These are phyloP conservation scores for Epizoanthus fatuus DNA, from an alignment of 92 coral and sea anemone genomes.

Conservation along the genomic window DNA sequence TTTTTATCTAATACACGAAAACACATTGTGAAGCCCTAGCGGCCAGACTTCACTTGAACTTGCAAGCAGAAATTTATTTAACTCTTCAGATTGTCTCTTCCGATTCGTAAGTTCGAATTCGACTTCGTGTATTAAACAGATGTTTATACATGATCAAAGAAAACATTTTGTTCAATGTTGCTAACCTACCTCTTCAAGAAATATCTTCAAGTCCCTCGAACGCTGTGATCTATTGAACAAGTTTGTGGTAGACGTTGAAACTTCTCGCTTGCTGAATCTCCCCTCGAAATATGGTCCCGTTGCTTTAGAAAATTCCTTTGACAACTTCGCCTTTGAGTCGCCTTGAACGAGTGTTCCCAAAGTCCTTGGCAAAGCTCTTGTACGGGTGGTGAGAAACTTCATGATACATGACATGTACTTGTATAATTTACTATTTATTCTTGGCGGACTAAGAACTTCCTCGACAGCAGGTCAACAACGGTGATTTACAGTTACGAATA, in stretches of 20 bases:
- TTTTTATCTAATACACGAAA: no score
- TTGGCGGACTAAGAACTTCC: background rate
- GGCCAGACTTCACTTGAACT: no score
- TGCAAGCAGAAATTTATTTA: no score
- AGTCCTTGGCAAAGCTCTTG: conserved; percentile 36
- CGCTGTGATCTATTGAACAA: conserved; percentile 45
- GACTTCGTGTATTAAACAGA: no score
- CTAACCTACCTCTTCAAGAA: conserved; percentile 89
- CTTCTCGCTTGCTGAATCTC: conserved; percentile 2
- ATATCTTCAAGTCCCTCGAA: conserved; percentile 79
- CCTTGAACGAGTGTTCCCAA: conserved; percentile 37
- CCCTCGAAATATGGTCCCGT: conserved; percentile 33
- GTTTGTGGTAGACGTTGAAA: conserved; percentile 47
- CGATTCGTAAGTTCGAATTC: no score
- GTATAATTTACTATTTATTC: background rate
- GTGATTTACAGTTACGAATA: background rate
- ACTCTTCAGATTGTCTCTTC: no score
- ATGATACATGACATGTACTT: background rate
- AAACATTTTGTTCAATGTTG: no score
- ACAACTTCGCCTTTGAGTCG: conserved; percentile 33
- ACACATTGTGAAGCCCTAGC: no score
- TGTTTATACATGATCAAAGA: no score
- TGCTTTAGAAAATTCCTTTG: conserved; percentile 12
- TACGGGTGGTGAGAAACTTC: conserved; percentile 40
- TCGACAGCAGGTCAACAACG: background rate